Evolutionary conservation across 1,140 invertebrate species (phyloP).

Genomic region (Drosophila kurseongensis): DNA sequence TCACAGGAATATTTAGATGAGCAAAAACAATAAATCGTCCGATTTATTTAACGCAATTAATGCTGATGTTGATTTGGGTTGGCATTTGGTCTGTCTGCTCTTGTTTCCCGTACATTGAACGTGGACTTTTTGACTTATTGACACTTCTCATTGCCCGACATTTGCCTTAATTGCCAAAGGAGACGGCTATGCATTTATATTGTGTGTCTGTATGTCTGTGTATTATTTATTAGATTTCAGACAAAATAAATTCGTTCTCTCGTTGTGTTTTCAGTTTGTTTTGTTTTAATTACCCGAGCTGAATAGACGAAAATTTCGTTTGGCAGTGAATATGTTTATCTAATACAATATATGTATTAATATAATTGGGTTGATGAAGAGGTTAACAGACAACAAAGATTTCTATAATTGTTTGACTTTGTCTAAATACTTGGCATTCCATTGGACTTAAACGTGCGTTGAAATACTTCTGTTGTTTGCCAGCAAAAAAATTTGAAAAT

Average conservation of each 20-base stretch:
- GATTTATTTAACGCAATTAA: constrained; percentile 59
- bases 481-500: too few species aligned
- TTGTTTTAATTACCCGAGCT: constrained; percentile 20
- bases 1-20: constrained; percentile 7
- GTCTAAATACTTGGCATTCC: constrained; percentile 10
- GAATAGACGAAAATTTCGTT: constrained; percentile 6
- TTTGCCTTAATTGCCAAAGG: constrained; percentile 55
- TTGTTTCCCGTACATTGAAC: constrained; percentile 40
- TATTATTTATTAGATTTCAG: constrained; percentile 29
- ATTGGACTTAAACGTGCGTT: not conserved
- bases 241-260: constrained; percentile 9
- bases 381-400: constrained; percentile 2
- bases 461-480: too few species aligned
- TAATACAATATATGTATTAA: constrained; percentile 35
- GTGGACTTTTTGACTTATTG: constrained; percentile 59
- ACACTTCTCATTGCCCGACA: constrained; percentile 49
- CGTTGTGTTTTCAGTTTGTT: constrained; percentile 13
- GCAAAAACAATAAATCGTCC: constrained; percentile 47
- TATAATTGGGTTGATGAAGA: constrained; percentile 12
- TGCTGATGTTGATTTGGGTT: constrained; percentile 40
- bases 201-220: not conserved
- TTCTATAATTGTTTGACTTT: constrained; percentile 3
- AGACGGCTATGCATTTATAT: constrained; percentile 29
- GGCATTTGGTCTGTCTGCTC: constrained; percentile 14
- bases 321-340: constrained; percentile 20